phyloP scores from a whole-genome alignment of 2,113 vertebrate species.

The Thomomys bottae region DNA sequence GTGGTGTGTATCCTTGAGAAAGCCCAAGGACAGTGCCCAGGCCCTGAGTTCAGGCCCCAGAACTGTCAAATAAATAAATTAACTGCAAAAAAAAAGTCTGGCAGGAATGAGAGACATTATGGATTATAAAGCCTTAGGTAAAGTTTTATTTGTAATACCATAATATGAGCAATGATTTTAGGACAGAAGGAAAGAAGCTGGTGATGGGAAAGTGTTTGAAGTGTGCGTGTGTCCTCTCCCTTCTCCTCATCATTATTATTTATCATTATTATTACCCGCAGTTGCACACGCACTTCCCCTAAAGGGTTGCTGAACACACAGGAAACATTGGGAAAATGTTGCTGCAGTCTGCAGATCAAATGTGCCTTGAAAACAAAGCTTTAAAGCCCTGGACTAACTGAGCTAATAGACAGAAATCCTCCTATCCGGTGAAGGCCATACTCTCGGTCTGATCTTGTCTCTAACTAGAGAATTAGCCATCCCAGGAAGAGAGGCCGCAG shows the following conservation, averaged over 20 bases:
- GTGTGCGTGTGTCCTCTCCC: not conserved
- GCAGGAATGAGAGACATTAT: not conserved
- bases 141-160: not conserved
- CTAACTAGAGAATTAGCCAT: not conserved
- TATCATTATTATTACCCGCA: not conserved
- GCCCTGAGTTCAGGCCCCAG: too few species aligned
- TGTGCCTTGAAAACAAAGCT: not conserved
- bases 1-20: not conserved
- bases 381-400: not conserved
- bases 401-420: not conserved
- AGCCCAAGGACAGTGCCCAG: too few species aligned
- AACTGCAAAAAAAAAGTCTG: not conserved
- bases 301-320: not conserved
- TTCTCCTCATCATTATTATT: not conserved
- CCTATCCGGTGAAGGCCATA: not conserved
- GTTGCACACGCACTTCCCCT: not conserved
- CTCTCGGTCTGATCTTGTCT: not conserved
- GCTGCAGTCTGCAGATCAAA: not conserved
- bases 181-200: not conserved
- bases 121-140: slow-evolving; percentile 2
- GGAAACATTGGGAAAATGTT: not conserved
- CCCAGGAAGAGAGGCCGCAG: not conserved
- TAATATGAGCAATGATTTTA: not conserved
- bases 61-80: too few species aligned
- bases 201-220: not conserved